Evolutionary conservation across 1,140 invertebrate genomes (phyloP), one percentile per base, ranked within the genome.

Genomic region (Drosophila parvula): DNA sequence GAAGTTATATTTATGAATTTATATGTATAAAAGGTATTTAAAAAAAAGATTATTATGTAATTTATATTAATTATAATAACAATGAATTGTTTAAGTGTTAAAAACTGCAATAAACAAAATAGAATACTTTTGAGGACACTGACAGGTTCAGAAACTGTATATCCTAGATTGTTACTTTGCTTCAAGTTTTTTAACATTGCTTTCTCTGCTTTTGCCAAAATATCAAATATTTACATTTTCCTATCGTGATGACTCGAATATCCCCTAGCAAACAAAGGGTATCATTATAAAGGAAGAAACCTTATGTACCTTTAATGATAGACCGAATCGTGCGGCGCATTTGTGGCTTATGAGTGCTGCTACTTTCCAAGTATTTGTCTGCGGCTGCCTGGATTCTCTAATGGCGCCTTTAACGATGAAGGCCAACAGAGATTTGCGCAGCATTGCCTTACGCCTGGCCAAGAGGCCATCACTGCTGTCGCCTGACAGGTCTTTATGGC

Each of bases 261-360:
- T 28, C n/a, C 36, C 61, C 64, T 14, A n/a, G 3, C 5, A 3
- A 11, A 5, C 2, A 18, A 41, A 1, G 16, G n/a, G 64, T 56
- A 69, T 10, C 27, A 27, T 12, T 9, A 30, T 48, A 41, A 38
- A n/a, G 16, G 16, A 36, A 50, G 22, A 58, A 71, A 50, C 69
- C 60, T 80, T 80, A 73, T 64, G 78, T 77, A 76, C 73, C 53
- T 84, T 83, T 80, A 84, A 84, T 83, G 65, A 84, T 59, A 68
- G 61, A 53, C 60, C 77, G 69, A 84, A 83, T 79, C 70, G 70
- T 77, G 59, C 51, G 56, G 38, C 55, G 32, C 67, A 73, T 73
- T 48, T 67, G 57, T 40, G 38, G 56, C 63, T 53, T 27, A 16
- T 32, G 47, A 10, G 34, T 61, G 41, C 22, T 7, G 48, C 32